These are phyloP conservation scores for Leucopsar rothschildi DNA, from an alignment of 2,113 vertebrate species.

Conservation along the genomic window DNA sequence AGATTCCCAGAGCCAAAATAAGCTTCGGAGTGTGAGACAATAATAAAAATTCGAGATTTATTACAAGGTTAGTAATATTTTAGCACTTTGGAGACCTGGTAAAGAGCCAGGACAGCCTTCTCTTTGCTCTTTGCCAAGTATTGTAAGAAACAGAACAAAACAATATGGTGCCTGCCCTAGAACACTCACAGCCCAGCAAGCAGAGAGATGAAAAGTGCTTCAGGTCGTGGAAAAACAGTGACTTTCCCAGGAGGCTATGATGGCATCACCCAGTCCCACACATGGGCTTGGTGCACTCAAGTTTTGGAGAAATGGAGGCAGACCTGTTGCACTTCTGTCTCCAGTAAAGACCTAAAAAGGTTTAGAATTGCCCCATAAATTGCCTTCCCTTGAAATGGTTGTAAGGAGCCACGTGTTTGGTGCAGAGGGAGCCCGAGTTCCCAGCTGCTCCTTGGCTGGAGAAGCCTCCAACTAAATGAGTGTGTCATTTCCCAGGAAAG, in stretches of 20 bases:
- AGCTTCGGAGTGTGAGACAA: neutral
- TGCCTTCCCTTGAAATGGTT: neutral
- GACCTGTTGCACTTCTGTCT: neutral
- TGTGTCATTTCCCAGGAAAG: neutral
- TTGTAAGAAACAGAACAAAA: slow-evolving; percentile 5
- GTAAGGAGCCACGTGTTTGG: neutral
- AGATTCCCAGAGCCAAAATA: slow-evolving; percentile 44
- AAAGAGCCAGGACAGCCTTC: neutral
- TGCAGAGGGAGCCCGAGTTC: neutral
- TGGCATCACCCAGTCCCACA: neutral
- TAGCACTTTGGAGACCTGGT: slow-evolving; percentile 16
- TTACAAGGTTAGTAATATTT: slow-evolving; percentile 8
- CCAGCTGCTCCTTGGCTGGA: neutral
- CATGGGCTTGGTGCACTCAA: accelerated
- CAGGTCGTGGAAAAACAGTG: neutral
- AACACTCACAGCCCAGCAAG: neutral
- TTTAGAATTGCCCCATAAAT: neutral
- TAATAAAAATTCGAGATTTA: slow-evolving; percentile 23
- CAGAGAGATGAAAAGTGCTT: neutral
- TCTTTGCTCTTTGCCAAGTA: slow-evolving; percentile 10
- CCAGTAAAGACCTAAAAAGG: neutral
- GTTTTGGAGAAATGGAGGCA: neutral
- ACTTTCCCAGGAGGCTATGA: accelerated
- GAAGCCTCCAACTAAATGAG: neutral
- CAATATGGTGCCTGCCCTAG: neutral